Evolutionary conservation across 2,797 vertebrate species (phyloP), one percentile per base, ranked within the genome.

Genomic region (Momotus momota): DNA sequence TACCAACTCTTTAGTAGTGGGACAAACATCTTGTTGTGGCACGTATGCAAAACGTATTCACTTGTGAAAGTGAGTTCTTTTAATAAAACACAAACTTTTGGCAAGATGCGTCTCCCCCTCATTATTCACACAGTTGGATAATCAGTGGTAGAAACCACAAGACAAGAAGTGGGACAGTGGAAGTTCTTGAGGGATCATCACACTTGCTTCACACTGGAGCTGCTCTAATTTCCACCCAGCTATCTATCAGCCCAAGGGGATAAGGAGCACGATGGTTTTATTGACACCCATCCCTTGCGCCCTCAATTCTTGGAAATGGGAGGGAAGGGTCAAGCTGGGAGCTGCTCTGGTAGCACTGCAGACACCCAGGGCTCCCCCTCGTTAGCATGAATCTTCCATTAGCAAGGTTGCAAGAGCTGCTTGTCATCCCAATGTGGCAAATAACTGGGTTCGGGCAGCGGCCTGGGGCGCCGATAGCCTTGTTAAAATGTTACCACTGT

Each of bases 401-500:
- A 85, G 14, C 80, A 62, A 86, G 55, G 48, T 15, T 92, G 55
- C 45, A 79, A 80, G 51, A 95, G 77, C 41, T 48, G 38, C 81
- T 87, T 92, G 86, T 74, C 80, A 85, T 41, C 82, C 49, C 51
- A 90, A 15, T 54, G 66, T 26, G 46, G 43, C 74, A 85, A 80
- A 78, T 74, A 88, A 75, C 69, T 74, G 49, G 77, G 25, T 81
- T 92, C 51, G 65, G 52, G 66, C 71, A 22, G 46, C 62, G 57
- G 64, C 83, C 48, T 4, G 1, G 19, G 67, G 88, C 67, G 72
- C 31, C n/a, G 60, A 89, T 93, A 89, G 40, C 38, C 88, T 64
- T 86, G 67, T 90, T 93, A 95, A 95, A 90, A 90, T 66, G 8
- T 77, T 93, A 77, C 88, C 48, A 82, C 55, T 20, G 2, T 86